Evolutionary conservation across 2,888 invertebrate genomes (phyloP), one percentile per base, ranked within the genome.

Genomic region (Calliopum simillimum): DNA sequence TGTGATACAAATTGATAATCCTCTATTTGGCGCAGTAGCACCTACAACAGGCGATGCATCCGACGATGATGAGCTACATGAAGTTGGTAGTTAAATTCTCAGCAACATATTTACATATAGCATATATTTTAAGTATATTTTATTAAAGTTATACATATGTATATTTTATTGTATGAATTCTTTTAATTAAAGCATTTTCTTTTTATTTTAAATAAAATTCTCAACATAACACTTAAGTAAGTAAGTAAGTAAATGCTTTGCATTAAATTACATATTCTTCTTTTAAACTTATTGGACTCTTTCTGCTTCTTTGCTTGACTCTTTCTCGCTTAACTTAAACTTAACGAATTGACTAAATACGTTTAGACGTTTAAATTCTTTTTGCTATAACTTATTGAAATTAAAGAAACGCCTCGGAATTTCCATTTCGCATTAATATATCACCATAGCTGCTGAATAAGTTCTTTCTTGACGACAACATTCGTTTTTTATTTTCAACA

Each of bases 1-100:
- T 3, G 78, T 79, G 1, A 78, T 82, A 14, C 76, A 85, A 0
- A 79, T 84, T 47, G 85, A 85, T 71, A 80, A 81, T 73, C 82
- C 83, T 11, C 79, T 78, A 6, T 83, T 81, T 53, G 82, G 82
- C 0, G 81, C 81, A 2, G 75, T 79, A 0, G 47, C 80, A 72
- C 78, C 79, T 3, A 76, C 73, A 33, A 75, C 74, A 16, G 59
- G 62, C 1, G 76, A 75, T n/a, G 77, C 78, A 16, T 65, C 68
- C 1, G 68, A 76, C 14, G 71, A 70, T 13, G 79, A 80, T 41
- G 74, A 76, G 49, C 19, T 61, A 44, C 64, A 68, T 16, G 63
- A 64, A 56, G 70, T 25, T 55, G 65, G 25, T 8, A 33, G 49
- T 8, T 47, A 65, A 19, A 19, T 33, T 6, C 49, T 49, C 6